Evolutionary conservation across 2,797 vertebrate genomes (phyloP).

Genomic region (Phrynocephalus vlangalii): DNA sequence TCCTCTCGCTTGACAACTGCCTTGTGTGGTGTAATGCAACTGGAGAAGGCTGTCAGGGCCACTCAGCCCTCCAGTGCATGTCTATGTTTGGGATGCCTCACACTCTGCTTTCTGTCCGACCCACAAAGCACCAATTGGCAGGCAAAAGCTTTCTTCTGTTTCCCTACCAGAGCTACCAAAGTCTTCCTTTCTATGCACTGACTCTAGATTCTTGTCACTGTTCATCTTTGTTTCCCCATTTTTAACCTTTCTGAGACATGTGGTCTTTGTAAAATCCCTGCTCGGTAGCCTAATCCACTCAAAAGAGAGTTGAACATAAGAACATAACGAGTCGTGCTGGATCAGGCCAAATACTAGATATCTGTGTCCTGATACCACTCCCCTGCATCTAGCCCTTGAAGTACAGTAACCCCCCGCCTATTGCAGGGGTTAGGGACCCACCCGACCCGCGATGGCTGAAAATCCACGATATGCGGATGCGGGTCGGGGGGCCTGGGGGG

Average conservation of each 20-base stretch:
- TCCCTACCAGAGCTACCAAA: accelerated
- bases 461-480: no score
- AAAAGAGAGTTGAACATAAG: conserved; percentile 32
- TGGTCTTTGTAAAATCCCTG: conserved; percentile 58
- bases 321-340: no score
- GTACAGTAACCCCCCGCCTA: no score
- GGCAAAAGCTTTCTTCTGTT: conserved; percentile 64
- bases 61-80: not conserved
- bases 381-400: no score
- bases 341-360: no score
- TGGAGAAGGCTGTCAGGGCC: conserved; percentile 41
- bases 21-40: conserved; percentile 49
- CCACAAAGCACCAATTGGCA: conserved; percentile 62
- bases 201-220: conserved; percentile 56
- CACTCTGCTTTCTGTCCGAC: conserved; percentile 56
- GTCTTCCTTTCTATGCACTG: conserved; percentile 66
- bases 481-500: no score
- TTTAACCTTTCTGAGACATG: conserved; percentile 72
- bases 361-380: no score
- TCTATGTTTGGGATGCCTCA: conserved; percentile 22
- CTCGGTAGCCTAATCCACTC: conserved; percentile 62
- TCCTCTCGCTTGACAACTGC: not conserved
- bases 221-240: conserved; percentile 62
- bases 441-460: no score
- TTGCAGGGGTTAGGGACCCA: no score